phyloP scores from a whole-genome alignment of 1,140 invertebrate species.

The Drosophila varians region DNA sequence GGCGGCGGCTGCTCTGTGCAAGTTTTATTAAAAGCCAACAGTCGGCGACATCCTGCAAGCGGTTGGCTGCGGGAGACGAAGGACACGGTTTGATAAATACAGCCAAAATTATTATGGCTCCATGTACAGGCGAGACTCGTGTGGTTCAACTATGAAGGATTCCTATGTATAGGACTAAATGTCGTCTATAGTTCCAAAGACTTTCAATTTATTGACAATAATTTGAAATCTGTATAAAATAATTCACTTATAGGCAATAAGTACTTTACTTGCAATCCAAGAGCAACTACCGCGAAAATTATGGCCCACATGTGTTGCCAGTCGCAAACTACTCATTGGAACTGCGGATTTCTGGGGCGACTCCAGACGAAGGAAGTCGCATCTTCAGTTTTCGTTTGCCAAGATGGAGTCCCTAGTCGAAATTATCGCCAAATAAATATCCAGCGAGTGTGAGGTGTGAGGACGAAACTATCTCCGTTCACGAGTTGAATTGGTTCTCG shows the following conservation, averaged over 20 bases:
- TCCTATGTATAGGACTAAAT: too few species aligned
- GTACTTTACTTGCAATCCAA: conserved; percentile 39
- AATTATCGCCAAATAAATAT: conserved; percentile 3
- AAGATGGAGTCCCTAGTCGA: conserved; percentile 18
- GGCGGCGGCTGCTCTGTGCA: conserved; percentile 53
- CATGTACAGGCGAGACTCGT: conserved; percentile 1
- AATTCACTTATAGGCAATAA: neutral
- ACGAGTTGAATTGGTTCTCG: conserved; percentile 13
- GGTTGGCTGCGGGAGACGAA: conserved; percentile 10
- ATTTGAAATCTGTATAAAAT: too few species aligned
- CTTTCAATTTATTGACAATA: too few species aligned
- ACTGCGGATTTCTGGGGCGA: conserved; percentile 37
- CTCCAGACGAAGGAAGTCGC: conserved; percentile 33
- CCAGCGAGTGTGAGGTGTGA: neutral
- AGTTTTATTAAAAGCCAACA: conserved; percentile 80
- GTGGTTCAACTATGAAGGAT: too few species aligned
- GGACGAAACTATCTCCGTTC: neutral
- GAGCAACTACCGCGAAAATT: conserved; percentile 62
- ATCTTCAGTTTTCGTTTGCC: conserved; percentile 28
- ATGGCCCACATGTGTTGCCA: conserved; percentile 65
- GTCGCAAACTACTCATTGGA: conserved; percentile 52
- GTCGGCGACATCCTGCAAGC: conserved; percentile 61
- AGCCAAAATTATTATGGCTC: conserved; percentile 58
- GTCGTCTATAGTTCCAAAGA: too few species aligned
- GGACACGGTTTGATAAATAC: conserved; percentile 65